Evolutionary conservation across 2,888 invertebrate genomes (phyloP), one percentile per base, ranked within the genome.

Genomic region (Cactoblastis cactorum): DNA sequence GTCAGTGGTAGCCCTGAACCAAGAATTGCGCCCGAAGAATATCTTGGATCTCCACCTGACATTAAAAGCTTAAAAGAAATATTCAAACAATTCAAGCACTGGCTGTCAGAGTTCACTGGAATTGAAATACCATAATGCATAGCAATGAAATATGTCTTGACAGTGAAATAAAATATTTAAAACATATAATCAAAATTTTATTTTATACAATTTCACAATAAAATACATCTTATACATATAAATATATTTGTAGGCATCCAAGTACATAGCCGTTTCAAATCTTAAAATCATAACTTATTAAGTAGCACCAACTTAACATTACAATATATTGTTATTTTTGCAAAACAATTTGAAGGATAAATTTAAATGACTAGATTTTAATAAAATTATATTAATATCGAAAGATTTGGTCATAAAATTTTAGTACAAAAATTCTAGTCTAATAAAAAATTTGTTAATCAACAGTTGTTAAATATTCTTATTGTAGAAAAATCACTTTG

Each of bases 11-110:
- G 70, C 53, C 74, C 83, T 9, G 83, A 83, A 48, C 86, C 84
- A 1, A 75, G 86, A 57, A 71, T 80, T 43, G 85, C 83, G 12
- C 88, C 88, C 8, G 77, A 79, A 11, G 86, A 88, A 47, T 86
- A 81, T 53, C 71, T 88, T 19, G 72, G 79, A 57, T 79, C 83
- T 2, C 86, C 89, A 3, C 67, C 69, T 9, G 72, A 80, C 58
- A 63, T 81, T 15, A 77, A 74, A 45, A 73, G 71, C 53, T 61
- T 86, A 32, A 65, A 81, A 52, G 77, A 69, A 58, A 63, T 74
- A 18, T 80, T 88, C 50, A 64, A 64, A n/a, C 62, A 67, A 33
- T 88, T 89, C 56, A 80, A 79, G 64, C 61, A 67, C 17, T 89
- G 88, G 87, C 59, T 89, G 32, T 69, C 78, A 63, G 65, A 78